Conservation (phyloP, 2,888 invertebrate genomes). For the Thalpophila matura region DNA sequence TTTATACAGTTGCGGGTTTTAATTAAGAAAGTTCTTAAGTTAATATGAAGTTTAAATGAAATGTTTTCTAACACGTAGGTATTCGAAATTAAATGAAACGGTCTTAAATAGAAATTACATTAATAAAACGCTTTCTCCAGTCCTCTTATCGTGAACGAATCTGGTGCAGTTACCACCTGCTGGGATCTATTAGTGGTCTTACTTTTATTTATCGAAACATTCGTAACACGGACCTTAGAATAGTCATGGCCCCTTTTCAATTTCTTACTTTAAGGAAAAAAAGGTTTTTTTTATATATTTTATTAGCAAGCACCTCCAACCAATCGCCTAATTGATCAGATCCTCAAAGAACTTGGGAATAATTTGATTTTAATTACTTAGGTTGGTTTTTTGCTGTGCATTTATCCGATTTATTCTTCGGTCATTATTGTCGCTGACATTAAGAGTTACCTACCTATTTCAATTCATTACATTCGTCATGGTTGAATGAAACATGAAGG, state of each 20-base stretch:
- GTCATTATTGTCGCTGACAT: not conserved
- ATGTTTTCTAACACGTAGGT: conserved; percentile 44
- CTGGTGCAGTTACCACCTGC: conserved; percentile 26
- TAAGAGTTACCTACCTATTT: conserved; percentile 3
- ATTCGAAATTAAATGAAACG: conserved; percentile 37
- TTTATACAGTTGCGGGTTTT: too few relatives aligned
- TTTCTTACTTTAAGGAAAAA: too few relatives aligned
- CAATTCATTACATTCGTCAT: conserved; percentile 28
- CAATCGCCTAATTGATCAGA: not conserved
- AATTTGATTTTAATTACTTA: too few relatives aligned
- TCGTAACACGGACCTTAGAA: not conserved
- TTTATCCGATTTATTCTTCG: not conserved
- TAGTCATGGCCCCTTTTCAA: not conserved
- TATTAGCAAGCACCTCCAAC: not conserved
- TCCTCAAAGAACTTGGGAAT: too few relatives aligned
- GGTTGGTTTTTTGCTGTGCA: not conserved
- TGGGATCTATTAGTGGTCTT: conserved; percentile 10
- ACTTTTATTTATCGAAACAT: conserved; percentile 14
- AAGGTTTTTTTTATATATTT: too few relatives aligned
- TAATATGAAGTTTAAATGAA: conserved; percentile 39
- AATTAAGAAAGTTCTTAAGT: conserved; percentile 1
- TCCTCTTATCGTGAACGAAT: conserved; percentile 26
- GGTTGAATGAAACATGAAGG: conserved; percentile 29
- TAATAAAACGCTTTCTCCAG: conserved; percentile 41
- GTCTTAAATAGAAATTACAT: conserved; percentile 43